phyloP scores from a whole-genome alignment of 2,888 invertebrate genomes.

The Trachelus tabidus region DNA sequence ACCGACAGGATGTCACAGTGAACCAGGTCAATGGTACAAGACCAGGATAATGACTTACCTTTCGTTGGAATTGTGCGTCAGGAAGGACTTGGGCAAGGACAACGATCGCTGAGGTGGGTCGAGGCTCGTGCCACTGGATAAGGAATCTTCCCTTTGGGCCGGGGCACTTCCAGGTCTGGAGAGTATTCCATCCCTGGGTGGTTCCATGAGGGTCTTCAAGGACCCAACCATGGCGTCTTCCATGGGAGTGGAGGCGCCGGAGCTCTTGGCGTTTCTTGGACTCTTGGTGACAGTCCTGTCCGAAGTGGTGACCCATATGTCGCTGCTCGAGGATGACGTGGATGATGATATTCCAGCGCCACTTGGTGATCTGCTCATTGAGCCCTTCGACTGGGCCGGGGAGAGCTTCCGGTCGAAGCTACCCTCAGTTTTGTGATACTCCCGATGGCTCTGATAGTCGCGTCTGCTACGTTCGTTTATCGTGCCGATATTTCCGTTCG shows the following conservation, averaged over 20 bases:
- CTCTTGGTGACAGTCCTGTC: conserved; percentile 68
- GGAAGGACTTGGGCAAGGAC: conserved; percentile 68
- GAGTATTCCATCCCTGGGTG: conserved; percentile 61
- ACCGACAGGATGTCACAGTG: not conserved
- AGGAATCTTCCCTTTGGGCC: conserved; percentile 56
- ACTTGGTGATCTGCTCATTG: conserved; percentile 45
- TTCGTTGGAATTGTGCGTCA: conserved; percentile 60
- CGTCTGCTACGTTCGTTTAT: conserved; percentile 34
- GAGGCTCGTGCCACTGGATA: conserved; percentile 42
- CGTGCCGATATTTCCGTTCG: conserved; percentile 37
- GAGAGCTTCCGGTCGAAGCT: conserved; percentile 46
- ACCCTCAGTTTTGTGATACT: conserved; percentile 28
- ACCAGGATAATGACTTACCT: conserved; percentile 45
- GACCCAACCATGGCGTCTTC: conserved; percentile 62
- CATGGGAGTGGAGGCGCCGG: conserved; percentile 69
- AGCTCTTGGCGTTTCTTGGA: conserved; percentile 67
- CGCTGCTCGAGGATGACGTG: conserved; percentile 70
- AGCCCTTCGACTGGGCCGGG: conserved; percentile 42
- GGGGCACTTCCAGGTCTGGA: conserved; percentile 71
- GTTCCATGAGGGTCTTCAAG: conserved; percentile 50
- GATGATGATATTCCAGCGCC: conserved; percentile 59
- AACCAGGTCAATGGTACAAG: not conserved
- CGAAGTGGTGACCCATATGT: conserved; percentile 69
- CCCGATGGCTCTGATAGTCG: conserved; percentile 36
- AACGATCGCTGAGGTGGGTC: conserved; percentile 66